Conservation (phyloP, 2,888 invertebrate species). For the Limnephilus auricula region DNA sequence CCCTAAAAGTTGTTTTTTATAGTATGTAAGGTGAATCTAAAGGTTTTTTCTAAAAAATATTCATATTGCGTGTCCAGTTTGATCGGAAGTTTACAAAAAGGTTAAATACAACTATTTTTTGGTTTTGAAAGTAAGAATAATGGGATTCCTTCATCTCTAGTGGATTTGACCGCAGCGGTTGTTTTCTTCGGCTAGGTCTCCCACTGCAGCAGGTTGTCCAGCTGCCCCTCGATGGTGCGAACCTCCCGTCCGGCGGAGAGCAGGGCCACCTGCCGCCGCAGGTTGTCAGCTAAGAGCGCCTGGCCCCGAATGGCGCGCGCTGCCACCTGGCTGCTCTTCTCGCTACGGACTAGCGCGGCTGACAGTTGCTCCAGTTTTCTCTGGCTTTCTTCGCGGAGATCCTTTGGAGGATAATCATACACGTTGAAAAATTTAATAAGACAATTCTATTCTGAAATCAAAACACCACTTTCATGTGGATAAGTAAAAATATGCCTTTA, state of each 20-base stretch:
- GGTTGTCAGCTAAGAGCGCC: conserved; percentile 62
- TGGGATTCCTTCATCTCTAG: background rate
- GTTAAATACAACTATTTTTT: background rate
- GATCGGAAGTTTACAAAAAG: no score
- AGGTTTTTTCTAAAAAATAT: no score
- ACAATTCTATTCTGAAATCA: background rate
- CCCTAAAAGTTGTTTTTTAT: no score
- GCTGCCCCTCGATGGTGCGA: conserved; percentile 51
- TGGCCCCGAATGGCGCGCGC: conserved; percentile 58
- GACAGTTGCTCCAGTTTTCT: conserved; percentile 56
- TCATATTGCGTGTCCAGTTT: no score
- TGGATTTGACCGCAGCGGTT: background rate
- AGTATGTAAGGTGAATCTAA: no score
- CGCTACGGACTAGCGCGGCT: conserved; percentile 33
- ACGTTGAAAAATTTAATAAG: background rate
- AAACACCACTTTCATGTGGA: background rate
- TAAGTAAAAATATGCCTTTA: background rate
- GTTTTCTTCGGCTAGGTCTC: background rate
- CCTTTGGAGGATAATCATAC: conserved; percentile 42
- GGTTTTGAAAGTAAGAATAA: background rate
- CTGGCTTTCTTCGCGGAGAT: conserved; percentile 50
- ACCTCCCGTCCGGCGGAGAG: conserved; percentile 42
- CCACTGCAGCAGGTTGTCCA: conserved; percentile 60
- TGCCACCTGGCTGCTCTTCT: conserved; percentile 47
- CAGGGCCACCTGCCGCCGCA: conserved; percentile 59